Conservation (phyloP, 92 coral and sea anemone species). For the Palythoa heliodiscus region DNA sequence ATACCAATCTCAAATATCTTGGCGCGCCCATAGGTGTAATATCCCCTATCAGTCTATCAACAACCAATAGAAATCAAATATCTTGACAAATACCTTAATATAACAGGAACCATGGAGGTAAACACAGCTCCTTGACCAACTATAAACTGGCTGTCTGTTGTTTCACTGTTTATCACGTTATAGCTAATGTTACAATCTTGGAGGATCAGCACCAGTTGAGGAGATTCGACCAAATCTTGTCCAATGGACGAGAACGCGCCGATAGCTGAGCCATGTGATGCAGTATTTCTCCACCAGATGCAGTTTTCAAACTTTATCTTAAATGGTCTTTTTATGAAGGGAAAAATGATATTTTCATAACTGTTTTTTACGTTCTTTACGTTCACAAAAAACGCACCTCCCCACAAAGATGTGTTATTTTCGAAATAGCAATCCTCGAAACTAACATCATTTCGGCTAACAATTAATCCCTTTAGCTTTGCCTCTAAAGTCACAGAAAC, state of each 20-base stretch:
- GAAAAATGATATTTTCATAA: not conserved
- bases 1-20: too few relatives aligned
- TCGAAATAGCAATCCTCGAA: constrained; percentile 54
- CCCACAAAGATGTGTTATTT: constrained; percentile 71
- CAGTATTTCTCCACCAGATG: constrained; percentile 57
- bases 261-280: constrained; percentile 69
- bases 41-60: too few relatives aligned
- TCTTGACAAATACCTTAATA: constrained; percentile 36
- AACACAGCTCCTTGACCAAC: constrained; percentile 78
- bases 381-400: constrained; percentile 62
- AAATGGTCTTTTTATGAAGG: constrained; percentile 12
- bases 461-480: not conserved
- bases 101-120: constrained; percentile 67
- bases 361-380: constrained; percentile 38
- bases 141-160: constrained; percentile 35
- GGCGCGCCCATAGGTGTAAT: too few relatives aligned
- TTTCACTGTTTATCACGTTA: constrained; percentile 46
- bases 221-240: constrained; percentile 67
- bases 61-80: not conserved
- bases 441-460: constrained; percentile 43
- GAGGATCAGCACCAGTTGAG: constrained; percentile 44
- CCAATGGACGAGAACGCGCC: constrained; percentile 54
- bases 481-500: not conserved
- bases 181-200: constrained; percentile 46
- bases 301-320: constrained; percentile 39